Conservation (phyloP, 2,797 vertebrate genomes). For the Fundulus diaphanus region DNA sequence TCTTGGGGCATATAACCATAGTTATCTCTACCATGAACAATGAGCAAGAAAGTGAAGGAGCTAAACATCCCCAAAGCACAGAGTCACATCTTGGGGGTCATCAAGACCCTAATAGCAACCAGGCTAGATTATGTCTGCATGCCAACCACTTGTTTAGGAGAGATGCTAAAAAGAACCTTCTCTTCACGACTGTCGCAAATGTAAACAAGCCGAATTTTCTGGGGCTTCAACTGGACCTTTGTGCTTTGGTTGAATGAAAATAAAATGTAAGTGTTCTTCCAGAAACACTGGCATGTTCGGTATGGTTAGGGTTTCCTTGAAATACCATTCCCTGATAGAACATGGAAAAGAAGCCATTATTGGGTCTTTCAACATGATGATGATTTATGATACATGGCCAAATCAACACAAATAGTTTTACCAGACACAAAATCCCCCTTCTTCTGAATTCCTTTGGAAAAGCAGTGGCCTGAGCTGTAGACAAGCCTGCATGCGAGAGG, state of each 20-base stretch:
- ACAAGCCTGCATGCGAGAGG: background rate
- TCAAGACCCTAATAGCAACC: no score
- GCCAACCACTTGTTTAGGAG: background rate
- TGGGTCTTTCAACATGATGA: background rate
- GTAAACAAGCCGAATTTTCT: background rate
- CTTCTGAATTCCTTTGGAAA: background rate
- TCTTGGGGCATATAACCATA: no score
- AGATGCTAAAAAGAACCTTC: background rate
- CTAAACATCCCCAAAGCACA: no score
- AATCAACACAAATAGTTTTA: background rate
- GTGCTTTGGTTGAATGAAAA: background rate
- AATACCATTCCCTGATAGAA: background rate
- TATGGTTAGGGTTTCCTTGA: background rate
- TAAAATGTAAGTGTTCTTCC: background rate
- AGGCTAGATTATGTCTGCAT: background rate
- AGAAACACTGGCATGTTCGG: no score
- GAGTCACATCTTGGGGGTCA: no score
- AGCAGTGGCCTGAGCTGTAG: background rate
- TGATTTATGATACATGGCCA: background rate
- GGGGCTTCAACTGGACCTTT: background rate
- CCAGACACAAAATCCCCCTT: background rate
- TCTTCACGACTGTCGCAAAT: background rate
- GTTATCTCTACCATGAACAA: no score
- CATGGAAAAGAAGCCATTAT: background rate
- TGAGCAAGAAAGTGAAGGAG: background rate